Evolutionary conservation across 2,888 invertebrate species (phyloP).

Genomic region (Mythimna pallens): DNA sequence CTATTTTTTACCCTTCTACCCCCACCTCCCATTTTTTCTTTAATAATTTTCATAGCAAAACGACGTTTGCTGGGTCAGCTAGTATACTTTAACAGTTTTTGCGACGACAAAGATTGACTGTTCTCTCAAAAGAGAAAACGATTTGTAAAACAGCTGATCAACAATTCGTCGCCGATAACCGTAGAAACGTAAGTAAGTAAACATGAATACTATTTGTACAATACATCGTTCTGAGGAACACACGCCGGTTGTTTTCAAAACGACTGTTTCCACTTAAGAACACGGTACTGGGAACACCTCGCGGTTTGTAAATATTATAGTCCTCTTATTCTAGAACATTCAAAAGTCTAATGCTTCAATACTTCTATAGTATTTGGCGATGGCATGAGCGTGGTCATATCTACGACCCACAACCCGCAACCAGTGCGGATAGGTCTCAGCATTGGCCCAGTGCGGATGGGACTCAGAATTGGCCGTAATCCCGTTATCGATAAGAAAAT

Average conservation of each 20-base stretch:
- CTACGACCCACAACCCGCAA: too few species aligned
- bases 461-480: too few species aligned
- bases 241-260: conserved; percentile 81
- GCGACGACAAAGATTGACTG: conserved; percentile 3
- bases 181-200: conserved; percentile 56
- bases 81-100: not conserved
- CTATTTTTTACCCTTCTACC: too few species aligned
- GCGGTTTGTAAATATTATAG: conserved; percentile 75
- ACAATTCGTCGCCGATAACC: conserved; percentile 26
- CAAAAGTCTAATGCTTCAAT: conserved; percentile 33
- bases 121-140: conserved; percentile 3
- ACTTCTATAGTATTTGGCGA: conserved; percentile 32
- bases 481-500: too few species aligned
- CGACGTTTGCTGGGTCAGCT: too few species aligned
- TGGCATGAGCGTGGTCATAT: too few species aligned
- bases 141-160: conserved; percentile 21
- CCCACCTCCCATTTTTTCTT: too few species aligned
- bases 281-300: conserved; percentile 75
- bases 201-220: conserved; percentile 70
- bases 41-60: too few species aligned
- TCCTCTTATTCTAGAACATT: conserved; percentile 66
- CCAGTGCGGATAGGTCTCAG: too few species aligned
- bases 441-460: too few species aligned
- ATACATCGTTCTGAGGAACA: conserved; percentile 73
- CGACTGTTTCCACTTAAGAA: conserved; percentile 77